phyloP scores from a whole-genome alignment of 1,140 invertebrate genomes.

The Pissodes strobi region DNA sequence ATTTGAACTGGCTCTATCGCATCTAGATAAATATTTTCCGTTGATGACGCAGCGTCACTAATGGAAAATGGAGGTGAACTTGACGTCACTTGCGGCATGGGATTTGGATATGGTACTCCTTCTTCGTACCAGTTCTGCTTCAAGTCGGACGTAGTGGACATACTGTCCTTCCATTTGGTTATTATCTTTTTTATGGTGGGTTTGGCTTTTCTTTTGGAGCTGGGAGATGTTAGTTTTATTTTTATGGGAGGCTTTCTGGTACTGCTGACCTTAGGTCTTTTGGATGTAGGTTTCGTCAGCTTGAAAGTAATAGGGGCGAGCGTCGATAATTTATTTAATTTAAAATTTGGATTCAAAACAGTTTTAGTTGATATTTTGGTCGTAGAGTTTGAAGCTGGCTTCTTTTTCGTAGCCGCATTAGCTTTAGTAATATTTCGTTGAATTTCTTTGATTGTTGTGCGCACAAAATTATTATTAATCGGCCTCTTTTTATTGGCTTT shows the following conservation, averaged over 20 bases:
- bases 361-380: neutral
- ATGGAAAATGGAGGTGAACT: constrained; percentile 47
- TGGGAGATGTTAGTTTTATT: constrained; percentile 14
- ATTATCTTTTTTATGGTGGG: constrained; percentile 35
- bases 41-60: constrained; percentile 16
- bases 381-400: neutral
- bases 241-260: neutral
- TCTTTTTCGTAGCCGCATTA: neutral
- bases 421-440: too few relatives aligned
- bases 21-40: constrained; percentile 11
- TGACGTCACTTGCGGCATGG: constrained; percentile 47
- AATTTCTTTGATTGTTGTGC: too few relatives aligned
- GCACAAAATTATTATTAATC: too few relatives aligned
- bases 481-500: neutral
- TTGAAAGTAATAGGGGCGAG: constrained; percentile 25
- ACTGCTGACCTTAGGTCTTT: neutral
- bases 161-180: constrained; percentile 33
- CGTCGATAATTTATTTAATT: constrained; percentile 17
- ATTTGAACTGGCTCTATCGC: constrained; percentile 3
- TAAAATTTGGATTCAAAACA: too few relatives aligned
- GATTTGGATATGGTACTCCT: constrained; percentile 43
- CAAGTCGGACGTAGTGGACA: constrained; percentile 23
- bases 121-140: constrained; percentile 47
- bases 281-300: constrained; percentile 22
- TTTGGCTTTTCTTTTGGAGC: constrained; percentile 30